Evolutionary conservation across 2,797 vertebrate genomes (phyloP).

Genomic region (Apogon hyalosoma): DNA sequence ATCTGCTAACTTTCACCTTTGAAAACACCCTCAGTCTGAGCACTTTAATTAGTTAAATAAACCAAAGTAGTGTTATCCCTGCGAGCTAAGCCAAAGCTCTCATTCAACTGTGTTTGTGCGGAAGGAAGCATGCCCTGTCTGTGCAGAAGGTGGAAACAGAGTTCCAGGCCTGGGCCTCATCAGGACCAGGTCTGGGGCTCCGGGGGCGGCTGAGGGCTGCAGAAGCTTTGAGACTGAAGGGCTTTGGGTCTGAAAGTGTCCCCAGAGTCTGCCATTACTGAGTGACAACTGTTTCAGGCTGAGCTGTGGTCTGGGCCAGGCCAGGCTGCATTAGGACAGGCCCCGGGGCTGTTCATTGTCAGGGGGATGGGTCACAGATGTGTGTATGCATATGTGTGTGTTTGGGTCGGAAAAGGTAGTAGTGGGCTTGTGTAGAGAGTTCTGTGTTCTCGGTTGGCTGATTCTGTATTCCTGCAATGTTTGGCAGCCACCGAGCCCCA

Average conservation of each 20-base stretch:
- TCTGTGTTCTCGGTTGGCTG: conserved; percentile 79
- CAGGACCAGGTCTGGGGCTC: conserved; percentile 27
- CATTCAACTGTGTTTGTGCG: conserved; percentile 65
- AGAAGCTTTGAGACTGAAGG: conserved; percentile 49
- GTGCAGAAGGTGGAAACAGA: conserved; percentile 65
- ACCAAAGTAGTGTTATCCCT: conserved; percentile 63
- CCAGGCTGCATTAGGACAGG: conserved; percentile 57
- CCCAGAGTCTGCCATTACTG: conserved; percentile 73
- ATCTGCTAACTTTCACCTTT: conserved; percentile 47
- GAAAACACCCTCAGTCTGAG: conserved; percentile 62
- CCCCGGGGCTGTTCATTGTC: conserved; percentile 70
- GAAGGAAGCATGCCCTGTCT: conserved; percentile 72
- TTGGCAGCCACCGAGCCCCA: conserved; percentile 63
- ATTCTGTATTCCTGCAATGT: conserved; percentile 78
- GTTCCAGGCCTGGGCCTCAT: conserved; percentile 74
- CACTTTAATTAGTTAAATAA: conserved; percentile 80
- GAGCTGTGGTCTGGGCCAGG: conserved; percentile 60
- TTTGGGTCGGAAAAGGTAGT: conserved; percentile 87
- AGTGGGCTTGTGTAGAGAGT: conserved; percentile 83
- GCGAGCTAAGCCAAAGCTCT: conserved; percentile 60
- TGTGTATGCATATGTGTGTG: conserved; percentile 86
- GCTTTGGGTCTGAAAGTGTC: conserved; percentile 62
- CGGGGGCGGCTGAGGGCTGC: conserved; percentile 41
- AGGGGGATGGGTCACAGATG: conserved; percentile 85
- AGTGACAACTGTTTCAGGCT: conserved; percentile 77